A percentile compares a stretch with the other conserved stretches of the same genome.
phyloP scores from a whole-genome alignment of 2,113 vertebrate genomes.

The Fregata magnificens region DNA sequence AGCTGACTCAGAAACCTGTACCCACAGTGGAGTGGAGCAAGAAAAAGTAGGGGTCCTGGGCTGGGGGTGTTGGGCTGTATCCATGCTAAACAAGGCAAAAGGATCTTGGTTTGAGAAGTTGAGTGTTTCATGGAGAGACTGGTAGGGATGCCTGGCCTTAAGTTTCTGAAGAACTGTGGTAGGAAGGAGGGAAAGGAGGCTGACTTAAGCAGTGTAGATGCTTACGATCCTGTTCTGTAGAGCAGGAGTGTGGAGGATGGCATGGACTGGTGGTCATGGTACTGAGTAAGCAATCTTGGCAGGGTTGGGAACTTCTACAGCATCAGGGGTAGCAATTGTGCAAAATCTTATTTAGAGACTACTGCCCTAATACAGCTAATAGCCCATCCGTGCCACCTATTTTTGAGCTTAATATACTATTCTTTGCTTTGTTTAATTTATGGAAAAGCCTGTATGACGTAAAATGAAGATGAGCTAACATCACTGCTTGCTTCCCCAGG shows the following conservation, averaged over 20 bases:
- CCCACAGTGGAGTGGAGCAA: background rate
- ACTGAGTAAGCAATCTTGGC: background rate
- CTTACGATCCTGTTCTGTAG: background rate
- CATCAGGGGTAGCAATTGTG: background rate
- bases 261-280: background rate
- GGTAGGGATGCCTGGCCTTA: background rate
- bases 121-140: background rate
- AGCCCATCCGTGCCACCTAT: background rate
- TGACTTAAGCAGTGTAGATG: background rate
- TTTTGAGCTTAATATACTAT: background rate
- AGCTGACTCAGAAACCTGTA: background rate
- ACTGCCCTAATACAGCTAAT: background rate
- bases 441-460: background rate
- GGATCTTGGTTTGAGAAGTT: background rate
- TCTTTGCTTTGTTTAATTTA: background rate
- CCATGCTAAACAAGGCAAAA: background rate
- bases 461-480: background rate
- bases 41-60: background rate
- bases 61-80: background rate
- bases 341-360: background rate
- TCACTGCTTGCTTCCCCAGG: background rate
- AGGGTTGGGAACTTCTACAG: background rate
- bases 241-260: background rate
- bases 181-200: background rate
- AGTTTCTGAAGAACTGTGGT: background rate